A percentile compares a stretch with the other conserved stretches of the same genome.
These are phyloP conservation scores for Drosophila nr. perissopoda DNA, from an alignment of 2,888 invertebrate genomes.

Conservation along the genomic window DNA sequence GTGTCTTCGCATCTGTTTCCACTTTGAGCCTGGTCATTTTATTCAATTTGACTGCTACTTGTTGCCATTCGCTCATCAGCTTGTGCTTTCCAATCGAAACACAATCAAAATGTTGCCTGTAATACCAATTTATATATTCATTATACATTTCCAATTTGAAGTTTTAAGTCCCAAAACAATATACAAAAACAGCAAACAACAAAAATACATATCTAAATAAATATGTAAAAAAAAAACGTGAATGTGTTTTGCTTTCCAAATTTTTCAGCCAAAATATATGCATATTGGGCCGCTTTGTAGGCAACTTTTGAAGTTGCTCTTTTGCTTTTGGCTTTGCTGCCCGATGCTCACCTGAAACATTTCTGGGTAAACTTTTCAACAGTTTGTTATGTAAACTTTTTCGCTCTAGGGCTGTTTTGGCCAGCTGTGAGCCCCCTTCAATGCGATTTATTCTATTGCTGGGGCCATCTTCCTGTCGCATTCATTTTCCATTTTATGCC, in stretches of 20 bases:
- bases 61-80: conserved; percentile 41
- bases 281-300: conserved; percentile 58
- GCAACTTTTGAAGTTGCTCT: conserved; percentile 63
- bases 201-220: conserved; percentile 7
- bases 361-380: conserved; percentile 64
- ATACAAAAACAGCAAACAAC: conserved; percentile 36
- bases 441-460: conserved; percentile 30
- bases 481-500: conserved; percentile 39
- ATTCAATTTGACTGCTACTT: conserved; percentile 62
- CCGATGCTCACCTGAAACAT: conserved; percentile 68
- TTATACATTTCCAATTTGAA: conserved; percentile 65
- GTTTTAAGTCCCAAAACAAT: conserved; percentile 61
- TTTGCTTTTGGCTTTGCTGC: conserved; percentile 38
- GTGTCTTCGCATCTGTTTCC: conserved; percentile 19
- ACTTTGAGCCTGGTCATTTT: conserved; percentile 23
- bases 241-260: conserved; percentile 30
- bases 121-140: conserved; percentile 54
- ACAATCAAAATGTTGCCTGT: conserved; percentile 49
- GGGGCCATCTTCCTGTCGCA: conserved; percentile 26
- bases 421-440: conserved; percentile 38
- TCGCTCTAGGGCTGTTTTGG: conserved; percentile 47
- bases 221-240: neutral
- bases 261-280: conserved; percentile 45
- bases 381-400: conserved; percentile 66
- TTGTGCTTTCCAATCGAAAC: conserved; percentile 55